These are phyloP conservation scores for Eristalinus aeneus DNA, from an alignment of 2,888 invertebrate species.

Conservation along the genomic window DNA sequence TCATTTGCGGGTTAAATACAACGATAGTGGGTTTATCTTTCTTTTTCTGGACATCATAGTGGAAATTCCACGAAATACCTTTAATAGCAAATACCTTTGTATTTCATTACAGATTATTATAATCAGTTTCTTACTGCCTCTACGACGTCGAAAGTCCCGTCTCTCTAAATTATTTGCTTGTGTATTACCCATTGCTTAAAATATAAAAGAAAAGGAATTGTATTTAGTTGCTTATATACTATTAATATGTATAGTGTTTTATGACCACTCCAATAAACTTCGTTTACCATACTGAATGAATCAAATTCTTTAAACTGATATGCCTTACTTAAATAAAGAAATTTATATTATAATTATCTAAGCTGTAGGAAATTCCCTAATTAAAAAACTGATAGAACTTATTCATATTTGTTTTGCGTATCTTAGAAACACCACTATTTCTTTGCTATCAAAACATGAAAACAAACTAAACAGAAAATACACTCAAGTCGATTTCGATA, in stretches of 20 bases:
- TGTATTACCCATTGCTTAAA: slow-evolving; percentile 75
- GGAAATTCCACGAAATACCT: slow-evolving; percentile 82
- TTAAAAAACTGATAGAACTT: not conserved
- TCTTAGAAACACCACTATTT: no score
- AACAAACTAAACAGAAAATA: no score
- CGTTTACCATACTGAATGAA: not conserved
- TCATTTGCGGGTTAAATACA: slow-evolving; percentile 81
- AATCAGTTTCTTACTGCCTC: slow-evolving; percentile 74
- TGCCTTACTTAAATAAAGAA: not conserved
- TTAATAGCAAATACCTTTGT: slow-evolving; percentile 32
- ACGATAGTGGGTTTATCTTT: slow-evolving; percentile 77
- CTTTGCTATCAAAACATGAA: no score
- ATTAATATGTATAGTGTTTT: not conserved
- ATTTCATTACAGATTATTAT: not conserved
- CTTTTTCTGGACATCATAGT: slow-evolving; percentile 78
- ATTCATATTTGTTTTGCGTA: no score
- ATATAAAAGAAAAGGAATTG: not conserved
- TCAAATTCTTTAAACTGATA: not conserved
- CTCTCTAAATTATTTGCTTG: slow-evolving; percentile 74
- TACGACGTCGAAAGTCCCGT: slow-evolving; percentile 73
- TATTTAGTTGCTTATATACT: not conserved
- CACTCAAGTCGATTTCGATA: no score
- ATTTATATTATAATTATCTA: not conserved
- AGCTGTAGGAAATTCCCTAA: slow-evolving; percentile 27
- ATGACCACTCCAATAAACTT: not conserved